Evolutionary conservation across 2,888 invertebrate species (phyloP).

Genomic region (Eulithis prunata): DNA sequence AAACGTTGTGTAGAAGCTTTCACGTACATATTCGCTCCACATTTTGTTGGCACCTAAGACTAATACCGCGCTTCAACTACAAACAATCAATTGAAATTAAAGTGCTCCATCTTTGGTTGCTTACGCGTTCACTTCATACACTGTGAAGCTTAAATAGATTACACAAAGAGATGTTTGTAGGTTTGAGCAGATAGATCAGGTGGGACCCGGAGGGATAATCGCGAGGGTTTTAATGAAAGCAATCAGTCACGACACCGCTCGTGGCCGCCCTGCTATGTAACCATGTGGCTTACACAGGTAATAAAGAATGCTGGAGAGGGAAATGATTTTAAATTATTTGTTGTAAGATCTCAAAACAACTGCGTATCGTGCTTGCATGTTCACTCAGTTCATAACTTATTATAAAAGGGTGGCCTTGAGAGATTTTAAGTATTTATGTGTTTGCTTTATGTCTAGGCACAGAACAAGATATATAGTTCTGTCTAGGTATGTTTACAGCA

Average conservation of each 20-base stretch:
- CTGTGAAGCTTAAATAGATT: conserved; percentile 24
- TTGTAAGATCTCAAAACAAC: no score
- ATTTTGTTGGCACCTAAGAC: not conserved
- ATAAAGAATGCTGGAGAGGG: not conserved
- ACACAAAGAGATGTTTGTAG: conserved; percentile 34
- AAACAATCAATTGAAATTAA: conserved; percentile 20
- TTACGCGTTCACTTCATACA: conserved; percentile 24
- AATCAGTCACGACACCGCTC: conserved; percentile 52
- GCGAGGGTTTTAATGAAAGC: conserved; percentile 58
- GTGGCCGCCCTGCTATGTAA: conserved; percentile 21
- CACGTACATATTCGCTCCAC: not conserved
- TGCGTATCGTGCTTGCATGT: no score
- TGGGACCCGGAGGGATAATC: conserved; percentile 53
- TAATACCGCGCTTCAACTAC: conserved; percentile 8
- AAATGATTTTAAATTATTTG: no score
- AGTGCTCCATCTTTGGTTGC: conserved; percentile 25
- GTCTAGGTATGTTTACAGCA: no score
- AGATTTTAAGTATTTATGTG: no score
- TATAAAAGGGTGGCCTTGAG: no score
- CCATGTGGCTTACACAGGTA: conserved; percentile 11
- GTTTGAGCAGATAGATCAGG: conserved; percentile 49
- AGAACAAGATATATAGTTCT: no score
- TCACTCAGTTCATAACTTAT: no score
- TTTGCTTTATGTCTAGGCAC: no score
- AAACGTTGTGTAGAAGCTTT: not conserved